A percentile compares a stretch with the other conserved stretches of the same genome.
Evolutionary conservation across 1,140 invertebrate species (phyloP).

Genomic region (Drosophila persimilis): DNA sequence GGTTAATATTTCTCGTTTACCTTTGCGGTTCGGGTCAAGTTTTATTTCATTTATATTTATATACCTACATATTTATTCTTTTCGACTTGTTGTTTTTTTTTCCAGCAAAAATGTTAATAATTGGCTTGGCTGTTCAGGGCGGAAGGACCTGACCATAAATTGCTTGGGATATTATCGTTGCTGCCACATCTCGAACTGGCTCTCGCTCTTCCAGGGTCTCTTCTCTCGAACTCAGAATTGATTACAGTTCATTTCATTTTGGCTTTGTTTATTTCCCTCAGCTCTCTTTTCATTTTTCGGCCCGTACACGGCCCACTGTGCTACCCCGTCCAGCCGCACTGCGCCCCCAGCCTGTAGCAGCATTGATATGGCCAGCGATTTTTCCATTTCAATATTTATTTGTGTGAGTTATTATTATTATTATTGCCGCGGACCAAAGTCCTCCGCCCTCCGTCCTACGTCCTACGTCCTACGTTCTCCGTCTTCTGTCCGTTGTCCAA

Average conservation of each 20-base stretch:
- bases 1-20: slow-evolving; percentile 36
- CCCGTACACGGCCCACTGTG: too few relatives aligned
- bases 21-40: slow-evolving; percentile 25
- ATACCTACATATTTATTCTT: slow-evolving; percentile 1
- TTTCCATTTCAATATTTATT: slow-evolving; percentile 59
- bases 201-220: neutral
- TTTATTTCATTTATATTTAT: slow-evolving; percentile 30
- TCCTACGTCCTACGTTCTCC: too few relatives aligned
- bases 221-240: slow-evolving; percentile 46
- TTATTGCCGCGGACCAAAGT: slow-evolving; percentile 19
- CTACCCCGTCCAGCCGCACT: neutral
- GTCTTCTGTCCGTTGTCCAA: slow-evolving; percentile 4
- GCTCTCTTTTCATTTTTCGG: slow-evolving; percentile 15
- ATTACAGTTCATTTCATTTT: slow-evolving; percentile 65
- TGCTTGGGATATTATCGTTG: slow-evolving; percentile 49
- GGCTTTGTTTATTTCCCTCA: slow-evolving; percentile 58
- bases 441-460: neutral
- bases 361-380: slow-evolving; percentile 48
- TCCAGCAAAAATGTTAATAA: slow-evolving; percentile 48
- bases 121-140: slow-evolving; percentile 41
- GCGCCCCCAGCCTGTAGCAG: slow-evolving; percentile 1
- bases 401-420: slow-evolving; percentile 60
- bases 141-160: slow-evolving; percentile 58
- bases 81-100: slow-evolving; percentile 21
- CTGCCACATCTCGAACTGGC: neutral